A percentile compares a stretch with the other conserved stretches of the same genome.
These are phyloP conservation scores for Heliangelus exortis DNA, from an alignment of 2,797 vertebrate species.

Conservation along the genomic window DNA sequence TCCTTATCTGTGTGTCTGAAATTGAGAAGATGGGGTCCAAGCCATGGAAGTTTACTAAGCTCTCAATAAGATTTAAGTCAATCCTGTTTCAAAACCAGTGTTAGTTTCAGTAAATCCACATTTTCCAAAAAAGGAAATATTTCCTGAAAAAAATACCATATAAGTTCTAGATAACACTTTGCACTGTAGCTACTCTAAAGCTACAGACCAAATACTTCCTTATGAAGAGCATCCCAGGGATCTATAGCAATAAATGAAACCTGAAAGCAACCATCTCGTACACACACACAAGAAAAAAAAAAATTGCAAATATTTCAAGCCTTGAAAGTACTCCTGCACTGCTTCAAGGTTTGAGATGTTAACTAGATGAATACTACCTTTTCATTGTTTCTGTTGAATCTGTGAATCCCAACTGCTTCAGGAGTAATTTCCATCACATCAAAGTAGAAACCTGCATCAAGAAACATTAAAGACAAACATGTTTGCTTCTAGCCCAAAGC, in stretches of 20 bases:
- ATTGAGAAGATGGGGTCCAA: background rate
- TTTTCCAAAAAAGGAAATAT: background rate
- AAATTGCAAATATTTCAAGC: background rate
- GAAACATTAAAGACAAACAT: slow-evolving; percentile 3
- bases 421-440: slow-evolving; percentile 95
- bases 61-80: background rate
- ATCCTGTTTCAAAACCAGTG: background rate
- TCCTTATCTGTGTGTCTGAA: background rate
- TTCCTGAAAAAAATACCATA: background rate
- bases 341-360: background rate
- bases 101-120: background rate
- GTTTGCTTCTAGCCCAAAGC: background rate
- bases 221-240: background rate
- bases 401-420: slow-evolving; percentile 83
- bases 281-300: too few relatives aligned
- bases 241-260: background rate
- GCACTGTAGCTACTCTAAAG: background rate
- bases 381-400: slow-evolving; percentile 80
- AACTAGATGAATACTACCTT: slow-evolving; percentile 75
- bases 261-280: background rate
- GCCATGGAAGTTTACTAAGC: background rate
- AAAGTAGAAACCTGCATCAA: slow-evolving; percentile 91
- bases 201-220: background rate
- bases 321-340: background rate
- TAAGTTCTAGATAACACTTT: background rate